Percentiles rank a stretch among this genome's conserved stretches.
These are phyloP conservation scores for Caenorhabditis parvicauda DNA, from an alignment of 2,888 invertebrate genomes.

Conservation along the genomic window DNA sequence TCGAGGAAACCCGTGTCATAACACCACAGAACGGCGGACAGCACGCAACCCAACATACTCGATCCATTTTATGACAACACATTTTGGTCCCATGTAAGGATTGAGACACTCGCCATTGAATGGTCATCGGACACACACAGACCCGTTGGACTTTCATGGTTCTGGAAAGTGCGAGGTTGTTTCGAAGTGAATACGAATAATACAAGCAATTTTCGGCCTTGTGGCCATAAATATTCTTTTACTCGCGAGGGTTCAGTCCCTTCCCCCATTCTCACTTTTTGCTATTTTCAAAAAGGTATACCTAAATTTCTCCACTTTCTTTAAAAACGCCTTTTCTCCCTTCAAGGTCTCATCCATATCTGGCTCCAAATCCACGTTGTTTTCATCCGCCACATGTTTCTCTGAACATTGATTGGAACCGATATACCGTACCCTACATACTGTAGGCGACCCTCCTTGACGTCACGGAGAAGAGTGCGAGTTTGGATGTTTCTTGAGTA, in stretches of 20 bases:
- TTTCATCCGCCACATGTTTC: slow-evolving; percentile 6
- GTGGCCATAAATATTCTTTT: not conserved
- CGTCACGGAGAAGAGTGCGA: too few species aligned
- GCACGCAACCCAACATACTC: slow-evolving; percentile 23
- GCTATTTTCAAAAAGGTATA: not conserved
- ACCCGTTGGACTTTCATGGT: slow-evolving; percentile 9
- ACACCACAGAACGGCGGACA: slow-evolving; percentile 37
- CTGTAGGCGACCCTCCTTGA: too few species aligned
- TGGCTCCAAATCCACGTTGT: slow-evolving; percentile 6
- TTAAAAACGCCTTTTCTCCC: slow-evolving; percentile 22
- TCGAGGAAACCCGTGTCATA: slow-evolving; percentile 9
- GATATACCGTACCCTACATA: too few species aligned
- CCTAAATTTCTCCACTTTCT: slow-evolving; percentile 25
- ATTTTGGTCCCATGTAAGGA: slow-evolving; percentile 1
- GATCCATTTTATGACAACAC: slow-evolving; percentile 10
- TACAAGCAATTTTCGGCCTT: not conserved
- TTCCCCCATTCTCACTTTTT: not conserved
- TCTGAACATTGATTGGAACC: too few species aligned
- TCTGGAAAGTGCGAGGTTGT: slow-evolving; percentile 5
- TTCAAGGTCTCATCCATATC: slow-evolving; percentile 18
- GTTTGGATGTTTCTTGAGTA: too few species aligned
- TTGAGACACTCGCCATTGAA: slow-evolving; percentile 13
- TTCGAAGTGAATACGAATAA: too few species aligned
- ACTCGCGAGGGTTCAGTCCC: not conserved
- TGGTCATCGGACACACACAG: slow-evolving; percentile 18